Conservation (phyloP, 2,797 vertebrate genomes). For the Argya squamiceps region DNA sequence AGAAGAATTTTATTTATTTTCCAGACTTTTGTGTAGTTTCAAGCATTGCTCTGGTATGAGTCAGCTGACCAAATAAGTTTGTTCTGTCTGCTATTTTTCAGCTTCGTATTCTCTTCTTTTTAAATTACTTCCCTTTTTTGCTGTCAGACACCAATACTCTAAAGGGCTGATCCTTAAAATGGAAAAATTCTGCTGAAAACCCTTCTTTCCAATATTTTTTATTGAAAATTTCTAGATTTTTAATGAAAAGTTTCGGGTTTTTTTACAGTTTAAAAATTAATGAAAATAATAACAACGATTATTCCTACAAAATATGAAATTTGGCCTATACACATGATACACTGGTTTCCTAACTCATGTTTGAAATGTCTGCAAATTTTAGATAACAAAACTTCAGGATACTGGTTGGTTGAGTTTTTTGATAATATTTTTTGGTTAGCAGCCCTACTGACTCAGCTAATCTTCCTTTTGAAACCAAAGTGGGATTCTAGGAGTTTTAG, state of each 20-base stretch:
- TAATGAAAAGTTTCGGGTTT: background rate
- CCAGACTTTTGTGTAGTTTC: background rate
- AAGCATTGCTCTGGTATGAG: background rate
- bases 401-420: background rate
- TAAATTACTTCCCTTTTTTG: background rate
- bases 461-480: background rate
- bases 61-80: background rate
- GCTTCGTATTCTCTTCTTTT: background rate
- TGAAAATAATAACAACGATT: background rate
- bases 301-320: background rate
- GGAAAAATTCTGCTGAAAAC: background rate
- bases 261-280: background rate
- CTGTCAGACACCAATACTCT: background rate
- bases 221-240: background rate
- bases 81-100: background rate
- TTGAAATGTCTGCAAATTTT: background rate
- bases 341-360: background rate
- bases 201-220: background rate
- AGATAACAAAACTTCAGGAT: background rate
- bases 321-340: background rate
- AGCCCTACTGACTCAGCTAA: background rate
- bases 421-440: background rate
- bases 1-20: constrained; percentile 30
- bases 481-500: background rate
- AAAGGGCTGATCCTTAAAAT: background rate